Evolutionary conservation across 1,140 invertebrate genomes (phyloP), one percentile per base, ranked within the genome.

Genomic region (Papilio machaon): DNA sequence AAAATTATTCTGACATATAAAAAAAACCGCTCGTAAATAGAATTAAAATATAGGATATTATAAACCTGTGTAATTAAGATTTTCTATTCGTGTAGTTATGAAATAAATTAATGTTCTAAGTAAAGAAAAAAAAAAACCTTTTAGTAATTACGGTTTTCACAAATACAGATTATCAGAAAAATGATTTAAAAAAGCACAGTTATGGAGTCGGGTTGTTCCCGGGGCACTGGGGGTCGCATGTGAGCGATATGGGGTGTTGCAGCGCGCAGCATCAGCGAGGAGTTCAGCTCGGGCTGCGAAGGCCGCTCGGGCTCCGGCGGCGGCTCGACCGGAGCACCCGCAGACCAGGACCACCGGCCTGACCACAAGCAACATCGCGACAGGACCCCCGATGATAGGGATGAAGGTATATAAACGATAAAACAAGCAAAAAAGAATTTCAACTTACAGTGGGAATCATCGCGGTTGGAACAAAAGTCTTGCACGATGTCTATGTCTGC

Each of bases 311-410:
- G 90, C 89, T 93, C 90, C 90, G 92, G 85, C 85, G 93, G 91
- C 60, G 91, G 92, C 85, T 94, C 92, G 83, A 92, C 91, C 58
- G 92, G 91, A 81, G 92, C 91, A 43, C 91, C 92, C 74, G 92
- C 91, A 75, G 92, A 94, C 85, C 92, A 93, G 83, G 92, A 95
- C 79, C 93, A 95, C 88, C 90, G 91, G 43, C 90, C 91, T 11
- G 94, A 95, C 83, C 94, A 95, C 84, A 95, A 95, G 81, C 92
- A 95, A 75, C 93, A 94, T 73, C 90, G 93, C 46, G 96, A 96
- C 79, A 97, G 97, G 92, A 98, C 98, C 83, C 98, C 98, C 88
- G 98, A 99, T 86, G 98, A 98, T 84, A 96, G 98, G 95, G 96
- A 97, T 93, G 97, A 98, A 96, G 97, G 97, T 98, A 94, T 8